Base-by-base conservation (phyloP, 2,797 vertebrate genomes). In the Buphagus erythrorhynchus region DNA sequence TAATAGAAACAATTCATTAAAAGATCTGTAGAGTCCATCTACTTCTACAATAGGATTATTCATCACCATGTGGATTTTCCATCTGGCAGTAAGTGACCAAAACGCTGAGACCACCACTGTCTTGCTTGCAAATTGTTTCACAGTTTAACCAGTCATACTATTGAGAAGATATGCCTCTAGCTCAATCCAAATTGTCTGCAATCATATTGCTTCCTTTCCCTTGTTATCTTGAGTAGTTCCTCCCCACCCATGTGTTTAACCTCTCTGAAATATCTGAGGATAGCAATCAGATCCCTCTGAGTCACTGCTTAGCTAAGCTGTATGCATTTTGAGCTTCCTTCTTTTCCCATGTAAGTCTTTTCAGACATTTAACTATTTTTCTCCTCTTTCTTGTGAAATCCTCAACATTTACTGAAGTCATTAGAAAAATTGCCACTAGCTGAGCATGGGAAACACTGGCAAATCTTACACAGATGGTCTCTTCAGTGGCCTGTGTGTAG, bases 241-340 rank as follows among this genome's bases (percentile, higher is more conserved):
- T 96, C 26, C 84, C 72, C 89, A 93, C 84, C 86, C 93, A 85
- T 66, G 62, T 83, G 62, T 95, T 96, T 96, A 96, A 97, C 96
- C 89, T 96, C 85, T 80, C 76, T 25, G 82, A 88, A 90, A 84
- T 86, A 83, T 75, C 51, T 95, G 91, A 86, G 69, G 76, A 83
- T 84, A 40, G 94, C 87, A 96, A 96, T 96, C 96, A 96, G 76
- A 91, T 91, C 73, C 69, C 51, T 95, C 89, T 97, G 95, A 97
- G 93, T 96, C 95, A 96, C 73, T 94, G 94, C 92, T 95, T 96
- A 97, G 89, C 91, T 95, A 91, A 97, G 93, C 92, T 84, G 10
- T 69, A 75, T 45, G 76, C 82, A 69, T 95, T 96, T 89, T 59
- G 38, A 88, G 68, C 45, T 88, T 88, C 40, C 1, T 92, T 91